Conservation (phyloP, 2,113 vertebrate species). For the Silurus asotus region DNA sequence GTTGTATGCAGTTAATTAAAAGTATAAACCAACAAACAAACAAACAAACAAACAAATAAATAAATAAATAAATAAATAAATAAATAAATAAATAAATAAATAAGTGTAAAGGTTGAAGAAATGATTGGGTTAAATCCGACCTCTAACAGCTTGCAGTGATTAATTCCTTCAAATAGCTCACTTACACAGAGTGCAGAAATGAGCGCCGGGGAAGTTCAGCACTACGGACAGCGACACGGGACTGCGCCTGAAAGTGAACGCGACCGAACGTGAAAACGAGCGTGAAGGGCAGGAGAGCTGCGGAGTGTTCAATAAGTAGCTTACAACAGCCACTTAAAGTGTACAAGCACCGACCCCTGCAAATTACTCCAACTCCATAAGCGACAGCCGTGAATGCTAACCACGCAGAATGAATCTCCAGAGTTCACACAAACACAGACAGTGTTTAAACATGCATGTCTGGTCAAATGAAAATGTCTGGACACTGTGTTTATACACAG, state of each 20-base stretch:
- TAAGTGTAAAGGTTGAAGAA: neutral
- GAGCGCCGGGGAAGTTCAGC: conserved; percentile 56
- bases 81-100: neutral
- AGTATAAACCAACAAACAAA: neutral
- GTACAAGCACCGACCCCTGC: conserved; percentile 31
- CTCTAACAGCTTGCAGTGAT: neutral
- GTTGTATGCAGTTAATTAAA: neutral
- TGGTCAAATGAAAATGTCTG: neutral
- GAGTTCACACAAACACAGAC: neutral
- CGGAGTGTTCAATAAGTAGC: conserved; percentile 49
- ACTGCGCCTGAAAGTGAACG: neutral
- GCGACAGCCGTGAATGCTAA: conserved; percentile 15
- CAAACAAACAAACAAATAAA: no score
- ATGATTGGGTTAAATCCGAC: conserved; percentile 12
- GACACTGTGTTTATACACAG: neutral
- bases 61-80: neutral
- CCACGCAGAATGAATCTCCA: conserved; percentile 1
- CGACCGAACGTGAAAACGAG: neutral
- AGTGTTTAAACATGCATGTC: neutral
- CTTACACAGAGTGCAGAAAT: neutral
- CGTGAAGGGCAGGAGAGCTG: conserved; percentile 51
- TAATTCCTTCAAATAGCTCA: conserved; percentile 1
- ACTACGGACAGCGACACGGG: conserved; percentile 64
- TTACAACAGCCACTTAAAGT: conserved; percentile 43
- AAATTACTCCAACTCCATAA: conserved; percentile 17